Evolutionary conservation across 2,797 vertebrate species (phyloP).

Genomic region (Acridotheres tristis): DNA sequence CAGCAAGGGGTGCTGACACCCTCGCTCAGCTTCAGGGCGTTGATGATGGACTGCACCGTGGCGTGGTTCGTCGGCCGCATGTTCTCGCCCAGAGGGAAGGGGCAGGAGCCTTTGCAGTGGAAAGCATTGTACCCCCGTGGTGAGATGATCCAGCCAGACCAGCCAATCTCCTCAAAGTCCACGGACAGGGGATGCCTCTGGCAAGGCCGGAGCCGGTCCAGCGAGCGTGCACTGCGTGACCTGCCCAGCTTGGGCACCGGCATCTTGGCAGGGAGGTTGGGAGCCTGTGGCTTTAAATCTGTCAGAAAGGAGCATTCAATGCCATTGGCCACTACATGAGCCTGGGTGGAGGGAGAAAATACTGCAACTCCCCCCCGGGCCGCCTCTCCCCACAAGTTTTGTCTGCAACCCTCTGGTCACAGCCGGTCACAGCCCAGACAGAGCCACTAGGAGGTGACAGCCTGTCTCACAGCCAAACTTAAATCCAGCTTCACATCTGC

Average conservation of each 20-base stretch:
- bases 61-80: constrained; percentile 87
- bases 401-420: background rate
- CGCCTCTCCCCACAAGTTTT: background rate
- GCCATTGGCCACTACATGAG: rapidly evolving
- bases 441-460: background rate
- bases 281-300: constrained; percentile 55
- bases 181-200: constrained; percentile 82
- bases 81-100: constrained; percentile 73
- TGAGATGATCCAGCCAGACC: constrained; percentile 90
- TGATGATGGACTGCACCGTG: constrained; percentile 87
- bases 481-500: background rate
- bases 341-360: background rate
- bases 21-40: constrained; percentile 74
- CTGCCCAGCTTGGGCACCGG: background rate
- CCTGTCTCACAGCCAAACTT: background rate
- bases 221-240: constrained; percentile 76
- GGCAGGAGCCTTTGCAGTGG: constrained; percentile 85
- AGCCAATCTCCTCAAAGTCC: constrained; percentile 89
- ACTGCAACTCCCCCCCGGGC: rapidly evolving
- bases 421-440: background rate
- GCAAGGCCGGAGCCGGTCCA: constrained; percentile 77
- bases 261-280: constrained; percentile 52
- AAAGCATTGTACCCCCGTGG: constrained; percentile 87
- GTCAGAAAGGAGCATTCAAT: background rate
- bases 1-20: constrained; percentile 80